Evolutionary conservation across 64 coral and sea anemone genomes (phyloP).

Genomic region (Hydrozoanthus tunicans): DNA sequence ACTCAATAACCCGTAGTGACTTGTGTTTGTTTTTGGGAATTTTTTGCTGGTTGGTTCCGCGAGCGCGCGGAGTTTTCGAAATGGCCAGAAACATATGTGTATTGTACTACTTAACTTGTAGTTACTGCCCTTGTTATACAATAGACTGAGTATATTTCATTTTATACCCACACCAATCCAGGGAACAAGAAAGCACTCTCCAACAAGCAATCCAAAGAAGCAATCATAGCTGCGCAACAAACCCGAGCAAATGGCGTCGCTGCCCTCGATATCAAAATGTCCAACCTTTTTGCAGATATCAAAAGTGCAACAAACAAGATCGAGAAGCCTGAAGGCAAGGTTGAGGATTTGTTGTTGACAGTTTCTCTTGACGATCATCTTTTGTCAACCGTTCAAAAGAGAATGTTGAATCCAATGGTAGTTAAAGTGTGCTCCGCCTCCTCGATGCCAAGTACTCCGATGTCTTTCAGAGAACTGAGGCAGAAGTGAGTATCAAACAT

Average conservation of each 20-base stretch:
- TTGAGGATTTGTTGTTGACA: slow-evolving; percentile 84
- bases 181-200: slow-evolving; percentile 21
- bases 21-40: no score
- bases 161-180: background rate
- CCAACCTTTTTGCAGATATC: slow-evolving; percentile 77
- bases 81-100: no score
- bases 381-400: slow-evolving; percentile 78
- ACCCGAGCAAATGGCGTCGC: slow-evolving; percentile 69
- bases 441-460: slow-evolving; percentile 74
- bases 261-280: slow-evolving; percentile 65
- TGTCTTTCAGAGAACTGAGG: slow-evolving; percentile 71
- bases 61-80: no score
- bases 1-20: no score
- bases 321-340: slow-evolving; percentile 58
- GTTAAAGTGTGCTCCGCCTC: slow-evolving; percentile 83
- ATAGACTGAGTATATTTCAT: background rate
- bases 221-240: slow-evolving; percentile 43
- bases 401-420: slow-evolving; percentile 90
- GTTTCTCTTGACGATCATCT: slow-evolving; percentile 82
- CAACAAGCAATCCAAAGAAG: slow-evolving; percentile 24
- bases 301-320: slow-evolving; percentile 67
- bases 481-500: slow-evolving; percentile 71
- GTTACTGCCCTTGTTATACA: no score
- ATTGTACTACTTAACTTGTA: no score
- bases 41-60: no score